These are phyloP conservation scores for Octopus sinensis DNA, from an alignment of 1,140 invertebrate species.

Conservation along the genomic window DNA sequence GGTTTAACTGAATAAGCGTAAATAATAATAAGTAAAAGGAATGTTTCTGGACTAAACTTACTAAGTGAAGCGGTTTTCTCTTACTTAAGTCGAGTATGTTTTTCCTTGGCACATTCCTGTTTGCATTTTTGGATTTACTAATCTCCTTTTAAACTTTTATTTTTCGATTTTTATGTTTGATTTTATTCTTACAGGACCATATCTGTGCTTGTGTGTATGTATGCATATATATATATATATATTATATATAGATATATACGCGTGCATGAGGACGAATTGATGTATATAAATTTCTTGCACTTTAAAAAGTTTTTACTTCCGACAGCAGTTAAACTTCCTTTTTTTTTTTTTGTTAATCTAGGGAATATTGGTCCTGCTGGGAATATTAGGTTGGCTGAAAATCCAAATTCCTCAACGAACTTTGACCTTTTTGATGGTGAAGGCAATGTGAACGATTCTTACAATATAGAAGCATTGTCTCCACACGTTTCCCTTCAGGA, in stretches of 20 bases:
- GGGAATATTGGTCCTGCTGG: conserved; percentile 40
- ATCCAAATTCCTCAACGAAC: conserved; percentile 33
- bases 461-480: conserved; percentile 59
- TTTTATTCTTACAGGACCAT: neutral
- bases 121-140: too few relatives aligned
- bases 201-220: neutral
- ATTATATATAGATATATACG: neutral
- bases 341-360: conserved; percentile 18
- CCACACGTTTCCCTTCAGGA: conserved; percentile 63
- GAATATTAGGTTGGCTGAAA: conserved; percentile 36
- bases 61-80: too few relatives aligned
- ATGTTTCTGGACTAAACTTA: too few relatives aligned
- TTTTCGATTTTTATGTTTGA: too few relatives aligned
- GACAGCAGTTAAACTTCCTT: neutral
- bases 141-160: too few relatives aligned
- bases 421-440: conserved; percentile 73
- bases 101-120: too few relatives aligned
- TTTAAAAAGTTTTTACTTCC: neutral
- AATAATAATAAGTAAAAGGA: too few relatives aligned
- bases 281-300: neutral
- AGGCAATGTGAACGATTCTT: conserved; percentile 62
- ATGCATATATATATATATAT: conserved; percentile 6
- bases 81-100: too few relatives aligned
- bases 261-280: neutral
- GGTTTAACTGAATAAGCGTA: too few relatives aligned